phyloP scores from a whole-genome alignment of 2,113 vertebrate species.

The Panurus biarmicus region DNA sequence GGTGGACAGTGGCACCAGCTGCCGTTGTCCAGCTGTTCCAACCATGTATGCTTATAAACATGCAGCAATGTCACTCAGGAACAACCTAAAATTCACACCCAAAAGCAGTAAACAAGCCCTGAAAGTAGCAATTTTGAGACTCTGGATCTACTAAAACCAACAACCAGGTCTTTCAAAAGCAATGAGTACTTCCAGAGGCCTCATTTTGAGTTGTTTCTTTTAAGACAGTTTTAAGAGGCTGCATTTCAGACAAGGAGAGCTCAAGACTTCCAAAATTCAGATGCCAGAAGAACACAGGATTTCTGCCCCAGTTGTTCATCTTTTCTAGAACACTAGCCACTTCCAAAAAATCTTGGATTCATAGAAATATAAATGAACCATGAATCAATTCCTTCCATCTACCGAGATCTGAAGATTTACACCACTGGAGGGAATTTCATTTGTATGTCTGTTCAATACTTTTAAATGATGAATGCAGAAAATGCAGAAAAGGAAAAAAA shows the following conservation, averaged over 20 bases:
- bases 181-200: not conserved
- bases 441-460: not conserved
- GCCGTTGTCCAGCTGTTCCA: not conserved
- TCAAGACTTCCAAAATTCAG: not conserved
- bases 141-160: not conserved
- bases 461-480: too few relatives aligned
- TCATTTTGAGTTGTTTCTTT: not conserved
- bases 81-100: not conserved
- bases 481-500: not conserved
- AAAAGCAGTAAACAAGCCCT: not conserved
- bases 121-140: not conserved
- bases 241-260: not conserved
- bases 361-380: not conserved
- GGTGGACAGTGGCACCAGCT: not conserved
- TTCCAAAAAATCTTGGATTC: not conserved
- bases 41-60: not conserved
- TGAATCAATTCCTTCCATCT: not conserved
- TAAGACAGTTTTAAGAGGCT: not conserved
- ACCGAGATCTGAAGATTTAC: not conserved
- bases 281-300: not conserved
- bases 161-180: not conserved
- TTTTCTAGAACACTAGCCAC: not conserved
- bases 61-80: fast-evolving
- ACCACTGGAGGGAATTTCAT: not conserved
- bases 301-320: not conserved